phyloP scores from a whole-genome alignment of 2,888 invertebrate genomes.

The Eupithecia insigniata region DNA sequence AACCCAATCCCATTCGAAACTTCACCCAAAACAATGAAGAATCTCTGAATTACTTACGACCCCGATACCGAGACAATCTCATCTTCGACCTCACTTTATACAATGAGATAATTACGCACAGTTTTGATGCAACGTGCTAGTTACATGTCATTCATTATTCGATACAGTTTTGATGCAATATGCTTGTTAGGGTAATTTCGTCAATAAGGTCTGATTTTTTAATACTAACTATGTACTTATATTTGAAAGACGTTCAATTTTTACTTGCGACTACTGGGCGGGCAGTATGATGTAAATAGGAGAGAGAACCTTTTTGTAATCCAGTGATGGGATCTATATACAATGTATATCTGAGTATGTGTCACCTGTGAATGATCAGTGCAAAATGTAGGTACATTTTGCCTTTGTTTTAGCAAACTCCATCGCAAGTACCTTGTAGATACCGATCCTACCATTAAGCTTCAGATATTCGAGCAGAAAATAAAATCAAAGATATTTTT shows the following conservation, averaged over 20 bases:
- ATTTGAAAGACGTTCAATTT: too few relatives aligned
- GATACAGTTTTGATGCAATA: not conserved
- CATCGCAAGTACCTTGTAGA: not conserved
- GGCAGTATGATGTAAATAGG: too few relatives aligned
- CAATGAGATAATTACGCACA: constrained; percentile 53
- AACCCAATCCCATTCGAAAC: constrained; percentile 47
- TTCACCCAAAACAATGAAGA: constrained; percentile 52
- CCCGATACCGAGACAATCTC: constrained; percentile 55
- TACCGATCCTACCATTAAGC: not conserved
- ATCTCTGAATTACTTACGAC: constrained; percentile 59
- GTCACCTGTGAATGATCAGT: not conserved
- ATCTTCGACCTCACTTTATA: constrained; percentile 50
- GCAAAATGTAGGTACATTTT: not conserved
- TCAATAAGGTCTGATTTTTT: too few relatives aligned
- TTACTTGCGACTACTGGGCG: too few relatives aligned
- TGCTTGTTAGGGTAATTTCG: not conserved
- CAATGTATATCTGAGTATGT: too few relatives aligned
- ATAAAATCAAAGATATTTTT: constrained; percentile 16
- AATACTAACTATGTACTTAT: too few relatives aligned
- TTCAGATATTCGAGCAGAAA: not conserved
- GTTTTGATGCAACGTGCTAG: constrained; percentile 39
- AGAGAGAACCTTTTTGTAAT: too few relatives aligned
- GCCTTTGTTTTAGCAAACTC: not conserved
- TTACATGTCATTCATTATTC: constrained; percentile 28
- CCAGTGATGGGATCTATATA: not conserved